These are phyloP conservation scores for Otolemur crassicaudatus DNA, from an alignment of 2,797 vertebrate species.

Conservation along the genomic window DNA sequence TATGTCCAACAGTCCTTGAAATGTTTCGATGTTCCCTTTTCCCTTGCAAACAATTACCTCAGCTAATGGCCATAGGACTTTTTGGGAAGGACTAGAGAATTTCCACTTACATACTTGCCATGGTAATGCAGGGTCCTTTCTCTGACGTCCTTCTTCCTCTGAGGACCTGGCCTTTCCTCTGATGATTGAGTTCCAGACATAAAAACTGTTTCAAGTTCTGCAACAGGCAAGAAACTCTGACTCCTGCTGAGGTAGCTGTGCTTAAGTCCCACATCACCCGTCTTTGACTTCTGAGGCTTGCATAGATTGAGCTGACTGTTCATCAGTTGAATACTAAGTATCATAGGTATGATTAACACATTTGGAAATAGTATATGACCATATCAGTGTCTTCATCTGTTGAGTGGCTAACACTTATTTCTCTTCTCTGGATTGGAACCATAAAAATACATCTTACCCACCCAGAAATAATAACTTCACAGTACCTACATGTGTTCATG, in stretches of 20 bases:
- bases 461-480: neutral
- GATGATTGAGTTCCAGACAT: neutral
- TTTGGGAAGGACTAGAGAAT: neutral
- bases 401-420: neutral
- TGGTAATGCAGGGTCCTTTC: neutral
- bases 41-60: neutral
- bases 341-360: neutral
- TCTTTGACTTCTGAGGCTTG: neutral
- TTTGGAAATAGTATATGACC: neutral
- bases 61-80: neutral
- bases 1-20: neutral
- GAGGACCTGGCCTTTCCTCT: neutral
- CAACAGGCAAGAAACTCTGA: neutral
- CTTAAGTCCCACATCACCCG: neutral
- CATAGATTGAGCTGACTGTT: neutral
- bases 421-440: neutral
- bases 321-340: neutral
- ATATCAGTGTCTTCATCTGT: neutral
- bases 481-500: neutral
- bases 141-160: neutral
- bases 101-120: neutral
- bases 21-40: neutral
- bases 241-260: neutral
- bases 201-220: neutral
- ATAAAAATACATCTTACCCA: neutral